These are phyloP conservation scores for Cephus pygmeus DNA, from an alignment of 2,888 invertebrate genomes.

Conservation along the genomic window DNA sequence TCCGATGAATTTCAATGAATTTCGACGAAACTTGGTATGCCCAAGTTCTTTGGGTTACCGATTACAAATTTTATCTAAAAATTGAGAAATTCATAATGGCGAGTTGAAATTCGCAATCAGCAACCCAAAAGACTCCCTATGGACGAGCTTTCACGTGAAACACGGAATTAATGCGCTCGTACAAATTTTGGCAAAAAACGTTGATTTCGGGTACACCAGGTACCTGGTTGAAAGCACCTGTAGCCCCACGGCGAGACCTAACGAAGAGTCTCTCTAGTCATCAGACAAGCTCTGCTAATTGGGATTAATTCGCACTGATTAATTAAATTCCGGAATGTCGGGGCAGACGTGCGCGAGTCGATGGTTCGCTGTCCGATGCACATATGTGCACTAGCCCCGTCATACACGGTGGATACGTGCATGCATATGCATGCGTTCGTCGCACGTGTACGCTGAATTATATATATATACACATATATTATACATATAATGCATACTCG, in stretches of 20 bases:
- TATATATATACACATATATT: not conserved
- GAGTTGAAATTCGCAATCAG: too few species aligned
- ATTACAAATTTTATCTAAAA: too few species aligned
- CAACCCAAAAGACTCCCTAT: too few species aligned
- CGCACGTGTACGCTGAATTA: slow-evolving; percentile 12
- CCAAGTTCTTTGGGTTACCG: too few species aligned
- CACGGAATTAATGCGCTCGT: too few species aligned
- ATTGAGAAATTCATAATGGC: too few species aligned
- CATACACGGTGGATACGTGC: slow-evolving; percentile 17
- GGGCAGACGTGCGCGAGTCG: slow-evolving; percentile 30
- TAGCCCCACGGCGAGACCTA: slow-evolving; percentile 21
- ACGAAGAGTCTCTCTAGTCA: slow-evolving; percentile 35
- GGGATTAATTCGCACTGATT: slow-evolving; percentile 60
- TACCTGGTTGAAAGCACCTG: slow-evolving; percentile 27
- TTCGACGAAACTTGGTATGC: too few species aligned
- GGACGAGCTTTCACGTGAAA: too few species aligned
- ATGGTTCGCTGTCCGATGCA: not conserved
- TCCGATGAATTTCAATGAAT: too few species aligned
- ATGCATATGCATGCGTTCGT: slow-evolving; percentile 28
- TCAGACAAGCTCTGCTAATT: slow-evolving; percentile 54
- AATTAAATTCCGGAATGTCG: slow-evolving; percentile 54
- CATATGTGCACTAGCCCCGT: not conserved
- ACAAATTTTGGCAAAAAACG: too few species aligned
- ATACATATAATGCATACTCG: not conserved
- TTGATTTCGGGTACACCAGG: too few species aligned